Percentiles rank a stretch among this genome's conserved stretches.
phyloP scores from a whole-genome alignment of 1,140 invertebrate genomes.

The Spodoptera frugiperda region DNA sequence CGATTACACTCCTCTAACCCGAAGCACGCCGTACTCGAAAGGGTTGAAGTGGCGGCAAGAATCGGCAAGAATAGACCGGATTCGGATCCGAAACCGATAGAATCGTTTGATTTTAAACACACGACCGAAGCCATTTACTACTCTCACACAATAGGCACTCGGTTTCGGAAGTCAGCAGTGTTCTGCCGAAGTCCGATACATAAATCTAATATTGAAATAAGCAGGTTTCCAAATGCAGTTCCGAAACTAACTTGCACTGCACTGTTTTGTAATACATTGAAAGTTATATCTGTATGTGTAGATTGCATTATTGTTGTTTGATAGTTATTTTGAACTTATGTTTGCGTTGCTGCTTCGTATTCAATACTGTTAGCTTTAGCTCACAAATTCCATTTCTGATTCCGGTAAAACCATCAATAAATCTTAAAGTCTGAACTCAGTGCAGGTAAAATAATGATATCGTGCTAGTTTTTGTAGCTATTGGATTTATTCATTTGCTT shows the following conservation, averaged over 20 bases:
- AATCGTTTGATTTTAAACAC: constrained; percentile 41
- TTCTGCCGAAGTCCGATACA: neutral
- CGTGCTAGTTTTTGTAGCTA: too few relatives aligned
- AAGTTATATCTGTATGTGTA: constrained; percentile 7
- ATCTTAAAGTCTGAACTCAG: too few relatives aligned
- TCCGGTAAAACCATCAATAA: too few relatives aligned
- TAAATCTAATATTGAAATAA: constrained; percentile 39
- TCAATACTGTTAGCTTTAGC: too few relatives aligned
- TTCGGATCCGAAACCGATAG: neutral
- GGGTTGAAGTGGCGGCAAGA: constrained; percentile 1
- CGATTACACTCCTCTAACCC: constrained; percentile 5
- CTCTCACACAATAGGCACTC: constrained; percentile 18
- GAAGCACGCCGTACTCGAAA: constrained; percentile 18
- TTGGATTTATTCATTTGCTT: too few relatives aligned
- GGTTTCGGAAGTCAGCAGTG: constrained; percentile 1
- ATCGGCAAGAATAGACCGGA: neutral
- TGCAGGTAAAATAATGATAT: too few relatives aligned
- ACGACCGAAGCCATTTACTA: constrained; percentile 33
- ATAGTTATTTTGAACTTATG: constrained; percentile 17
- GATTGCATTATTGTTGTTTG: constrained; percentile 18
- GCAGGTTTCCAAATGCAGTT: constrained; percentile 27
- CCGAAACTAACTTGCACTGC: neutral
- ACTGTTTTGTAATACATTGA: neutral
- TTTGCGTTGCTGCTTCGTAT: neutral
- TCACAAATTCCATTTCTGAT: too few relatives aligned